Base-by-base conservation (phyloP, 2,113 vertebrate genomes). In the Felis chaus region DNA sequence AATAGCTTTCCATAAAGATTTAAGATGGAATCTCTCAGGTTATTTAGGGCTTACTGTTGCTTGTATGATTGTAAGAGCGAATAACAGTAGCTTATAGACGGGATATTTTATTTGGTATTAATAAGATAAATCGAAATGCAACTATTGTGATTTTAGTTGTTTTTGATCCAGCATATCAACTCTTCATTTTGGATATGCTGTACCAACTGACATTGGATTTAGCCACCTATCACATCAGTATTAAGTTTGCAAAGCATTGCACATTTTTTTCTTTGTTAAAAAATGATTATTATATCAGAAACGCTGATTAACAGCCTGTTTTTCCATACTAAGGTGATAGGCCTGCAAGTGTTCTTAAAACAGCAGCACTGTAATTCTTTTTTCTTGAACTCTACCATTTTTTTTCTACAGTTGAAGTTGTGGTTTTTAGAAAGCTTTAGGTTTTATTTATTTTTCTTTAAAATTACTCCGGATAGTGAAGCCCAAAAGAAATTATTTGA, bases 321-420 rank as follows among this genome's bases (percentile, higher is more conserved):
- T 95, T 95, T 73, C 27, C 76, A 81, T 97, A 97, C 76, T 96
- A 96, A 94, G 84, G 53, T 98, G 98, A 97, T 95, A 79, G 61
- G 5, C 93, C 97, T 98, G 88, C 73, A 97, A 95, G 80, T 95
- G 89, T 95, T 95, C 92, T 94, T 95, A 76, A 94, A 97, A 96
- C 89, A 96, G 93, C 94, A 98, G 68, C 74, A 78, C 45, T 86
- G 63, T 89, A 92, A 74, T 85, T 92, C 57, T 96, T 91, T 96
- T 97, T 97, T 97, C 91, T 92, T 97, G 45, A 97, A 97, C 79
- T 96, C 91, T 74, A 92, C 29, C 15, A 12, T 96, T 92, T 94
- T 68, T 94, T 92, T 89, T 81, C 13, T 68, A 23, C 1, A 84
- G 15, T 95, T 97, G 93, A 96, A 97, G 94, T 89, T 95, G 0